Base-by-base conservation (phyloP, 1,140 invertebrate species). In the Atta cephalotes region DNA sequence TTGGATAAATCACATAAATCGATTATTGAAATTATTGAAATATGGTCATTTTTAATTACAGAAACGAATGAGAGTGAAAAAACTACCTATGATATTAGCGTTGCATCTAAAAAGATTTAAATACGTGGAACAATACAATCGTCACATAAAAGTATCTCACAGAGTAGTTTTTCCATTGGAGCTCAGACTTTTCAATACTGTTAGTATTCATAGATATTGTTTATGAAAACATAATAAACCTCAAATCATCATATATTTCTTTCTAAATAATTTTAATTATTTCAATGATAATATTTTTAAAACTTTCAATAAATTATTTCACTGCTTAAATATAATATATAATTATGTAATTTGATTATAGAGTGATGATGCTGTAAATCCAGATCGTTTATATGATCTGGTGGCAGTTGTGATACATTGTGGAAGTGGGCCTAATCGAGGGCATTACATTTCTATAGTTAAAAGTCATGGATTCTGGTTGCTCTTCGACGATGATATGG, bases 381-480 rank as follows among this genome's bases (percentile, higher is more conserved):
- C 98, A 70, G 99, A 99, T 96, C 96, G 99, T 87, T 96, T 99
- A 89, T 99, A 99, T 95, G 99, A 99, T 96, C 96, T 99, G 89
- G 99, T 99, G 63, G 99, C 99, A 78, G 99, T 99, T 91, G 99
- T 99, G 66, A 99, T 99, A 91, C 99, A 99, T 96, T 99, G 99
- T 96, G 99, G 99, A 80, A 99, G 98, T 90, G 99, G 99, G 70
- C 99, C 99, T 89, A 99, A 99, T 96, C 96, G 99, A 88, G 99
- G 99, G 58, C 99, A 99, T 96, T 99, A 99, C 95, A 99, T 99
- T 95, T 99, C 98, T 94, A 99, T 99, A 95, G 99, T 99, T 39
- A 99, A 99, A 96, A 99, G 98, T 94, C 98, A 99, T 95, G 98
- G 99, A 49, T 99, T 99, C 95, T 99, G 99, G 99, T 96, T 99